These are phyloP conservation scores for Napeogenes sylphis DNA, from an alignment of 2,888 invertebrate genomes.

Conservation along the genomic window DNA sequence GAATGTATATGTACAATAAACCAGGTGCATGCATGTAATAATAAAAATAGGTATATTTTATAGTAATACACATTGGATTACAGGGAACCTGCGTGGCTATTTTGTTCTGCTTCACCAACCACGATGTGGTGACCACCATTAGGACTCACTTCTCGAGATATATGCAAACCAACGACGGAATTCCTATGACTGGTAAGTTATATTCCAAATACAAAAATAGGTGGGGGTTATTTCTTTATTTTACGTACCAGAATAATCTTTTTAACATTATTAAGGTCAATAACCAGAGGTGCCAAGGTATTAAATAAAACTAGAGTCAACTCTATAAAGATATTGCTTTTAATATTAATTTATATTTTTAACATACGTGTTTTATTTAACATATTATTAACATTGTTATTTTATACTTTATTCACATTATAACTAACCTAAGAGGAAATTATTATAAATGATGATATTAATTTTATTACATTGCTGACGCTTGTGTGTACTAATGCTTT, in stretches of 20 bases:
- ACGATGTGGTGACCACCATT: constrained; percentile 80
- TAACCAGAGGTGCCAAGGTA: too few species aligned
- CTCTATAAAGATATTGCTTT: too few species aligned
- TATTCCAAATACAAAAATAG: neutral
- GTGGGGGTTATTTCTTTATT: neutral
- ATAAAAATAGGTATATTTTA: too few species aligned
- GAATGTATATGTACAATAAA: too few species aligned
- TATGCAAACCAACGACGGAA: constrained; percentile 46
- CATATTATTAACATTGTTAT: too few species aligned
- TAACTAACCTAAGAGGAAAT: too few species aligned
- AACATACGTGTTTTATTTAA: too few species aligned
- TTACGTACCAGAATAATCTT: neutral
- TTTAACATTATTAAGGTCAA: neutral
- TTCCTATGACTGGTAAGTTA: constrained; percentile 53
- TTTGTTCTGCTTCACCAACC: constrained; percentile 86
- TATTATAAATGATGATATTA: neutral
- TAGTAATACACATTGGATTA: neutral
- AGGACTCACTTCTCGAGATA: constrained; percentile 63
- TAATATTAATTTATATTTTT: too few species aligned
- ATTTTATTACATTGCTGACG: neutral
- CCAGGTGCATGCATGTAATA: too few species aligned
- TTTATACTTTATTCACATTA: too few species aligned
- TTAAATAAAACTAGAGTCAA: too few species aligned
- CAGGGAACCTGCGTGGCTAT: constrained; percentile 84
- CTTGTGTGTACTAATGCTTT: neutral